phyloP scores from a whole-genome alignment of 1,140 invertebrate genomes.

The Cydia fagiglandana region DNA sequence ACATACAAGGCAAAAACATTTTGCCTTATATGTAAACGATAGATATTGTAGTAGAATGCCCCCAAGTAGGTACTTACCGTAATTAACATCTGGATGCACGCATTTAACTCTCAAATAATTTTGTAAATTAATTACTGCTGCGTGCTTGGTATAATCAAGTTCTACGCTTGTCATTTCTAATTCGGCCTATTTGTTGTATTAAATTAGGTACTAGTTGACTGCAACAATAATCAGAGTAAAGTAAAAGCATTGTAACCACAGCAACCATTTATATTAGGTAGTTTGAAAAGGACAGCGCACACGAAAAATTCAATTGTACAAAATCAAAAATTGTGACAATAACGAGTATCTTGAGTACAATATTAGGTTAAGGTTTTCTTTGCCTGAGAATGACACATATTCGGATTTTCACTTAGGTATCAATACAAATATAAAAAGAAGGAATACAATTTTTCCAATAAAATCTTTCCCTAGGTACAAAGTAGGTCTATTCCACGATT shows the following conservation, averaged over 20 bases:
- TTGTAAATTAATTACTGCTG: constrained; percentile 87
- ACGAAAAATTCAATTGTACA: not conserved
- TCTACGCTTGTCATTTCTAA: not conserved
- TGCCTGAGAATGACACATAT: too few relatives aligned
- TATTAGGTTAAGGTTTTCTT: too few relatives aligned
- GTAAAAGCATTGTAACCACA: not conserved
- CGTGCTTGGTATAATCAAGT: constrained; percentile 67
- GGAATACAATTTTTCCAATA: too few relatives aligned
- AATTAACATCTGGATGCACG: constrained; percentile 90
- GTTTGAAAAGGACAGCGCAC: not conserved
- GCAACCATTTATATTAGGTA: not conserved
- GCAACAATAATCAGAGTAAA: not conserved
- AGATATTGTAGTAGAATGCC: too few relatives aligned
- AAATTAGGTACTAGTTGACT: not conserved
- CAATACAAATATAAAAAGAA: too few relatives aligned
- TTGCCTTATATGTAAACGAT: too few relatives aligned
- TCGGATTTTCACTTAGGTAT: too few relatives aligned
- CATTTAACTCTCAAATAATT: constrained; percentile 89
- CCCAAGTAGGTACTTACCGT: constrained; percentile 80
- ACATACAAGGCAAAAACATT: too few relatives aligned
- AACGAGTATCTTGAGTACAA: too few relatives aligned
- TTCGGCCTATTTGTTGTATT: not conserved
- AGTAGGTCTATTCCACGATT: too few relatives aligned
- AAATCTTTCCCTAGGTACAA: too few relatives aligned
- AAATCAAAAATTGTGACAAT: too few relatives aligned